Conservation (phyloP, 2,888 invertebrate genomes). For the Fragum sueziense region DNA sequence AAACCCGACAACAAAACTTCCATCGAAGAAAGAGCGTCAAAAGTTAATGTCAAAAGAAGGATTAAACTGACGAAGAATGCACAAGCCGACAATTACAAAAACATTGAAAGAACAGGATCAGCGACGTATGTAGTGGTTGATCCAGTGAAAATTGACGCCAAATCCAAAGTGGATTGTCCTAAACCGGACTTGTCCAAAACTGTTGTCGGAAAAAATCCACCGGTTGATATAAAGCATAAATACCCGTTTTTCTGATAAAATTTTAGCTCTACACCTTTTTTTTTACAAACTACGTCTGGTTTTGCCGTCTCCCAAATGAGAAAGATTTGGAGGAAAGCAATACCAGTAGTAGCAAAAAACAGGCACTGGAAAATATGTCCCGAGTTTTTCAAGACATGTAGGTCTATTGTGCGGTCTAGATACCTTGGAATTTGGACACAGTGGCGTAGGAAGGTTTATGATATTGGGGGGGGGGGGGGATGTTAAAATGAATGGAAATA, state of each 20-base stretch:
- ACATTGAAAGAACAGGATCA: not conserved
- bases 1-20: conserved; percentile 1
- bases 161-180: conserved; percentile 61
- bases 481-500: too few species aligned
- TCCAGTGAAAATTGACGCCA: conserved; percentile 57
- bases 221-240: not conserved
- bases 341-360: too few species aligned
- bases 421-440: too few species aligned
- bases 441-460: too few species aligned
- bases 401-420: too few species aligned
- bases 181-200: not conserved
- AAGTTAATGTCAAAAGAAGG: conserved; percentile 2
- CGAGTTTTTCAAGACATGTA: too few species aligned
- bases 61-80: conserved; percentile 11
- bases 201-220: not conserved
- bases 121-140: conserved; percentile 18
- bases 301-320: too few species aligned
- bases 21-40: not conserved
- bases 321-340: too few species aligned
- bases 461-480: too few species aligned
- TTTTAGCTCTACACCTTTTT: not conserved
- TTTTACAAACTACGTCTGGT: not conserved
- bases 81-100: not conserved
- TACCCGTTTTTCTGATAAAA: not conserved
- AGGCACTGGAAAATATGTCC: too few species aligned